Conservation (phyloP, 1,140 invertebrate species). For the Lysiphlebus fabarum region DNA sequence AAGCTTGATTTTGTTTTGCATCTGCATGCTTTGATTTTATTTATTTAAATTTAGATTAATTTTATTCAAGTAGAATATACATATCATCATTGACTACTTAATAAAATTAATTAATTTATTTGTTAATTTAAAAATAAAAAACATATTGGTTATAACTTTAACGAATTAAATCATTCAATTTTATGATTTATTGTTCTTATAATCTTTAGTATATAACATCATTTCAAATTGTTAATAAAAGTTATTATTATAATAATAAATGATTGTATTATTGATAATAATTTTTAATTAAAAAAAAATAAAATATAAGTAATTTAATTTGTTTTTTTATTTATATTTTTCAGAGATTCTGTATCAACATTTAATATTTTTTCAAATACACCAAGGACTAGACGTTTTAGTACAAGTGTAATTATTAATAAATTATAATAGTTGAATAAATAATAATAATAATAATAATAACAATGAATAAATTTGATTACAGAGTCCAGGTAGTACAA, state of each 20-base stretch:
- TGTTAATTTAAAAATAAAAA: too few species aligned
- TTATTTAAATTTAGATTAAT: too few species aligned
- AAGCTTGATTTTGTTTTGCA: too few species aligned
- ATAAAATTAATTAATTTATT: too few species aligned
- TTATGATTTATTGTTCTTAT: not conserved
- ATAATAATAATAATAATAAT: slow-evolving; percentile 16
- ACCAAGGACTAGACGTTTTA: slow-evolving; percentile 72
- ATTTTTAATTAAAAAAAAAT: too few species aligned
- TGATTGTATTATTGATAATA: too few species aligned
- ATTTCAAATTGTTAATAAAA: not conserved
- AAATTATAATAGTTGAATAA: slow-evolving; percentile 12
- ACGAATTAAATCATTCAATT: not conserved
- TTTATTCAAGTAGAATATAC: too few species aligned
- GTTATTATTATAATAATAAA: too few species aligned
- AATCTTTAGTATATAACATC: not conserved
- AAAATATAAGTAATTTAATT: too few species aligned
- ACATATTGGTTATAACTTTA: too few species aligned
- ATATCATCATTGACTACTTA: too few species aligned
- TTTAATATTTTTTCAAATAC: slow-evolving; percentile 62
- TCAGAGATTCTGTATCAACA: slow-evolving; percentile 53
- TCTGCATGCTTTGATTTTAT: too few species aligned
- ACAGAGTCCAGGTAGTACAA: slow-evolving; percentile 54
- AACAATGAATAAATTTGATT: not conserved
- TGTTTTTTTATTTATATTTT: slow-evolving; percentile 33
- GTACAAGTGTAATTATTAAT: slow-evolving; percentile 71